These are phyloP conservation scores for Tethya wilhelma DNA, from an alignment of 37 sponge, comb jelly and placozoan species.

Conservation along the genomic window DNA sequence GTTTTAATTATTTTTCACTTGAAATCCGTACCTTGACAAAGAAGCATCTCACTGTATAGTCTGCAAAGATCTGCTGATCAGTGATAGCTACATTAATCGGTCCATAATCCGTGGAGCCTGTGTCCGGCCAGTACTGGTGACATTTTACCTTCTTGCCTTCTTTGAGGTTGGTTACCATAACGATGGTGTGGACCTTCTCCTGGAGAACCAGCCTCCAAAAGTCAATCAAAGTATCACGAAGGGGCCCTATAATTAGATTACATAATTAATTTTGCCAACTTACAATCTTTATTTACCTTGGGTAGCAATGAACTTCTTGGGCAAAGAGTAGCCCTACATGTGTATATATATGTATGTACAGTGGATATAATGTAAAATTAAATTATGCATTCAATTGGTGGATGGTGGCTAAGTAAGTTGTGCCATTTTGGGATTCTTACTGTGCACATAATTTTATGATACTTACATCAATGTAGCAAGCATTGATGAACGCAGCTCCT, in stretches of 20 bases:
- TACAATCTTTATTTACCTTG: too few relatives aligned
- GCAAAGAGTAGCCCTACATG: conserved; percentile 52
- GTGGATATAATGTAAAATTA: not conserved
- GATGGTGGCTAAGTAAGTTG: too few relatives aligned
- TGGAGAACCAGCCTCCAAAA: conserved; percentile 81
- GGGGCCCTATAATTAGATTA: conserved; percentile 56
- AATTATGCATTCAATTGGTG: not conserved
- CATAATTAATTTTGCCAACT: too few relatives aligned
- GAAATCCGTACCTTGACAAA: too few relatives aligned
- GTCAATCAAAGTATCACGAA: conserved; percentile 61
- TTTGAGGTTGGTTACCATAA: conserved; percentile 79
- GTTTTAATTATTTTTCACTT: too few relatives aligned
- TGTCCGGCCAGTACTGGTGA: conserved; percentile 79
- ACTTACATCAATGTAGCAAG: too few relatives aligned
- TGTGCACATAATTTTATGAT: too few relatives aligned
- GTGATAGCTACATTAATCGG: conserved; percentile 54
- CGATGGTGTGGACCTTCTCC: conserved; percentile 58
- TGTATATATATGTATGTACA: too few relatives aligned
- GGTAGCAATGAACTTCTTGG: too few relatives aligned
- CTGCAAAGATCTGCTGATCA: conserved; percentile 39
- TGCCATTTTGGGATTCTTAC: too few relatives aligned
- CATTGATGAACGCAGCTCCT: too few relatives aligned
- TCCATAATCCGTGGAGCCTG: conserved; percentile 44
- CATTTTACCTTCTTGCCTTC: conserved; percentile 76
- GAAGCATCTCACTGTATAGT: too few relatives aligned